phyloP scores from a whole-genome alignment of 2,888 invertebrate species.

The Epistrophe eligans region DNA sequence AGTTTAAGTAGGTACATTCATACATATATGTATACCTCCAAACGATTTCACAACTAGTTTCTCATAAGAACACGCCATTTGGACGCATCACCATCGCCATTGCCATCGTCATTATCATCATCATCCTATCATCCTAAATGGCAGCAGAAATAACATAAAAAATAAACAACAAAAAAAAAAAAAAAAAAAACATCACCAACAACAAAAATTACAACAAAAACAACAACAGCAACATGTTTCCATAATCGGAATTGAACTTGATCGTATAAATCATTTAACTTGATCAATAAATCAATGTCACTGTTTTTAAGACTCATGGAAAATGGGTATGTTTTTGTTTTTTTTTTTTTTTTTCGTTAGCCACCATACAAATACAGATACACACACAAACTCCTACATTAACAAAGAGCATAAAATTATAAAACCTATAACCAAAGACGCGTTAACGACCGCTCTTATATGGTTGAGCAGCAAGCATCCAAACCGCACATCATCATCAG shows the following conservation, averaged over 20 bases:
- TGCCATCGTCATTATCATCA: slow-evolving; percentile 35
- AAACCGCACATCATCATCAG: slow-evolving; percentile 37
- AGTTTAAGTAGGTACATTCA: background rate
- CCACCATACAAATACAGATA: slow-evolving; percentile 1
- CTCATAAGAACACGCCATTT: slow-evolving; percentile 71
- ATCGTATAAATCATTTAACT: slow-evolving; percentile 75
- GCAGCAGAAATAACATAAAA: slow-evolving; percentile 10
- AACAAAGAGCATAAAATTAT: slow-evolving; percentile 6
- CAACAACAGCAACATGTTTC: slow-evolving; percentile 35
- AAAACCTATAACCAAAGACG: slow-evolving; percentile 6
- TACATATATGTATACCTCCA: background rate
- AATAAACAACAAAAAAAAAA: slow-evolving; percentile 1
- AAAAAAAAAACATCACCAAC: background rate
- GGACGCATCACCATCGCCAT: slow-evolving; percentile 63
- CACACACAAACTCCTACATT: background rate
- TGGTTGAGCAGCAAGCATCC: slow-evolving; percentile 52
- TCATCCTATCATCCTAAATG: slow-evolving; percentile 9
- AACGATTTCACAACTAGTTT: slow-evolving; percentile 60
- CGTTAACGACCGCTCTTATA: slow-evolving; percentile 60
- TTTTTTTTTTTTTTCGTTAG: background rate
- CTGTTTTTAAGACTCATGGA: slow-evolving; percentile 33
- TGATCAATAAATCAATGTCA: slow-evolving; percentile 75
- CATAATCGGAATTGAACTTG: slow-evolving; percentile 70
- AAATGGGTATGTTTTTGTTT: background rate
- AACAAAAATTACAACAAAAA: slow-evolving; percentile 21